These are phyloP conservation scores for Caracal caracal DNA, from an alignment of 2,113 vertebrate genomes.

Conservation along the genomic window DNA sequence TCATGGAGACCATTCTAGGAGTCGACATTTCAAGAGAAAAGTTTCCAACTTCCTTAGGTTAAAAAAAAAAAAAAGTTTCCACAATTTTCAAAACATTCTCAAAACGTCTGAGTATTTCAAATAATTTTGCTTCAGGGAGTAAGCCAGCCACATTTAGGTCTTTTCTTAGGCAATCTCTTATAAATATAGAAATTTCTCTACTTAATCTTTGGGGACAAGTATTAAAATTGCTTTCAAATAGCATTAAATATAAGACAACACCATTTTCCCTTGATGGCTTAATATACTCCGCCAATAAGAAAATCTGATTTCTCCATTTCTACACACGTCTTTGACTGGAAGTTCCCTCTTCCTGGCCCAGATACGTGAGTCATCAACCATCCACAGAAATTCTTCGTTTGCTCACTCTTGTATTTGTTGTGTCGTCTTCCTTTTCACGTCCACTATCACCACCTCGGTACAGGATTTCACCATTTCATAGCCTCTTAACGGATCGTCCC, in stretches of 20 bases:
- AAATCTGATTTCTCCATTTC: background rate
- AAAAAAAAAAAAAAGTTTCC: conserved; percentile 63
- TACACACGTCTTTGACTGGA: background rate
- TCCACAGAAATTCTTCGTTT: background rate
- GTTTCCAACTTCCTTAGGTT: conserved; percentile 79
- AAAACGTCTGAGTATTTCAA: conserved; percentile 42
- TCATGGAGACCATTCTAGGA: conserved; percentile 77
- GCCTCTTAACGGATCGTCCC: background rate
- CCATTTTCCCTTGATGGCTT: conserved; percentile 31
- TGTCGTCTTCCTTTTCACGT: background rate
- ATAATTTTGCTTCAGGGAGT: conserved; percentile 27
- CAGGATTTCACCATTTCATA: background rate
- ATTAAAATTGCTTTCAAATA: conserved; percentile 48
- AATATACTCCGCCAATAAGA: background rate
- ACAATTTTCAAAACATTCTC: conserved; percentile 71
- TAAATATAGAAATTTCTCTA: conserved; percentile 7
- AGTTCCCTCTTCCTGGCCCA: background rate
- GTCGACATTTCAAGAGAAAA: conserved; percentile 75
- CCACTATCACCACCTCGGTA: background rate
- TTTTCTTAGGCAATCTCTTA: background rate
- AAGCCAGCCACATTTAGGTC: background rate
- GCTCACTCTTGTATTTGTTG: no score
- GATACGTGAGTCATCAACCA: background rate
- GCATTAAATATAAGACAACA: conserved; percentile 14
- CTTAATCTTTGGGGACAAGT: conserved; percentile 54